These are phyloP conservation scores for Tachysurus vachellii DNA, from an alignment of 2,113 vertebrate species.

Conservation along the genomic window DNA sequence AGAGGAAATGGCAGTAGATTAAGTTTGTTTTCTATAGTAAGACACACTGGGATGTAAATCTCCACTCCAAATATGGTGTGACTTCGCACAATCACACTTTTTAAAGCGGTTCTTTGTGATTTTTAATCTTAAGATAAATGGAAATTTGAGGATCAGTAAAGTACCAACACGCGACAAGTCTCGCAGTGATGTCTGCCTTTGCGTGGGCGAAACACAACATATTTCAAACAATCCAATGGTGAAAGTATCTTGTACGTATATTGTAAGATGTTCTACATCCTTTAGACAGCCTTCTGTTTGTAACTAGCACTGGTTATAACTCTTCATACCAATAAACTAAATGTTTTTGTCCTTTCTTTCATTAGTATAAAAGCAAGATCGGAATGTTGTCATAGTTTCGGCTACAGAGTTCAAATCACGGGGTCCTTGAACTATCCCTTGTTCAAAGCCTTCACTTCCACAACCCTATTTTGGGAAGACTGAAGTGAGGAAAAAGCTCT, in stretches of 20 bases:
- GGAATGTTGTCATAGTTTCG: slow-evolving; percentile 12
- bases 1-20: slow-evolving; percentile 1
- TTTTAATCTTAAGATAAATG: background rate
- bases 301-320: background rate
- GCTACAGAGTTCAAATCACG: slow-evolving; percentile 20
- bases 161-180: background rate
- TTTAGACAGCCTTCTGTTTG: background rate
- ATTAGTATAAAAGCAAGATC: background rate
- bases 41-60: slow-evolving; percentile 14
- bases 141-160: background rate
- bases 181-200: background rate
- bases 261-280: background rate
- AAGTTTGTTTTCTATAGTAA: slow-evolving; percentile 31
- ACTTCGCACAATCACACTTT: background rate
- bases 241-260: background rate
- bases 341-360: background rate
- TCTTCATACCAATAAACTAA: background rate
- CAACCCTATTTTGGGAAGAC: slow-evolving; percentile 26
- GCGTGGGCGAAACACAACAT: background rate
- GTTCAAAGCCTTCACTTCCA: slow-evolving; percentile 29
- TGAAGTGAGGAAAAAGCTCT: slow-evolving; percentile 19
- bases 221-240: background rate
- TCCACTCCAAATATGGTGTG: background rate
- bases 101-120: background rate
- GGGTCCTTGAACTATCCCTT: slow-evolving; percentile 33